Base-by-base conservation (phyloP, 2,797 vertebrate genomes). In the Pyrocephalus nanus region DNA sequence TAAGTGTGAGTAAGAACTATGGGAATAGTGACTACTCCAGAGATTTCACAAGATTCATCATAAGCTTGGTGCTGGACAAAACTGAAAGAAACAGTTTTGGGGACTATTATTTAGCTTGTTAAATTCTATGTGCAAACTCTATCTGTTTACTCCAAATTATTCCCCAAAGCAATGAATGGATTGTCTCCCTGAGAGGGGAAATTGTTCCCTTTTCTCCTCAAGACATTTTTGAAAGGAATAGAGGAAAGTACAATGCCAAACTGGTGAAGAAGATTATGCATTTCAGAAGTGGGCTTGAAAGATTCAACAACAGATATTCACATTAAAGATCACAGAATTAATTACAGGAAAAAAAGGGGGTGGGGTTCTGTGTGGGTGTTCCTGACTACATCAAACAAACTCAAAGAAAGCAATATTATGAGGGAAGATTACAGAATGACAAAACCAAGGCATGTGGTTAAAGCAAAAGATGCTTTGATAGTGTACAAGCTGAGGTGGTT, bases 21-120 rank as follows among this genome's bases (percentile, higher is more conserved):
- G 72, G n/a, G 43, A 78, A 95, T 6, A 88, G 62, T 2, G 9
- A 78, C 26, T 89, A 20, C 38, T 55, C 65, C 25, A 73, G 89
- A 84, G 57, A 84, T 89, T 96, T 96, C 73, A 89, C 69, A 91
- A 94, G 42, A 67, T 84, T 77, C 83, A 69, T 76, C 80, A 40
- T 73, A 86, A 92, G 67, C 62, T 69, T 50, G 34, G 30, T 64
- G 78, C n/a, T 70, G 71, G 91, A 82, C 36, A 83, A 84, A 97
- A 92, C 78, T 78, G 78, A 96, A 96, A 90, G 58, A 88, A 85
- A 75, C 40, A 45, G 48, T 51, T 64, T 70, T 20, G 15, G 15
- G 51, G 51, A 80, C 61, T 50, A 61, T 54, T 77, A 90, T 62
- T 96, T 90, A 94, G 74, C 27, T 86, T 74, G 62, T 85, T 79